Evolutionary conservation across 1,140 invertebrate genomes (phyloP), one percentile per base, ranked within the genome.

Genomic region (Nephotettix cincticeps): DNA sequence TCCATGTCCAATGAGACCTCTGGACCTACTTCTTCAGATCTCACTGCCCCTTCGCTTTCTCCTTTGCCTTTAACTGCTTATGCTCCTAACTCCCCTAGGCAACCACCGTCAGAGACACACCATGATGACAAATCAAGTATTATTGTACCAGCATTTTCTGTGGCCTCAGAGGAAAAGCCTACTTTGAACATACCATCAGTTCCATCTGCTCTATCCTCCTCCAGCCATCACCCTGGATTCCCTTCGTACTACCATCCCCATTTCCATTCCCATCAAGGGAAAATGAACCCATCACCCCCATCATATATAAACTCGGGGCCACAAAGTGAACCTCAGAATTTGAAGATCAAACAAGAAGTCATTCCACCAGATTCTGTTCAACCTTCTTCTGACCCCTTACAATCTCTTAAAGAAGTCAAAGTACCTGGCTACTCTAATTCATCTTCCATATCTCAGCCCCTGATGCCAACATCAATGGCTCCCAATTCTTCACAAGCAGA

Each of bases 281-380:
- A 73, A 23, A 66, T 74, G 9, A 71, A 75, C 45, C 40, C 72
- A 23, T 70, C 73, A 30, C 69, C 76, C 40, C 74, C 76, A 45
- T 68, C 76, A 65, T 73, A 71, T 43, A 70, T 54, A 56, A 68
- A 51, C 61, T 66, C 70, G 13, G 65, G 27, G 4, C 54, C 74
- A n/a, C 77, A 78, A 69, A 79, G 87, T 78, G 83, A 91, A 78
- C 90, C 90, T 13, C 91, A 92, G 78, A 91, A 92, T 79, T 81
- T 91, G 58, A 92, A 93, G 78, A 91, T 92, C 23, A 93, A 93
- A 79, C 89, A 92, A 78, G 91, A 92, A 82, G 84, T 89, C 1
- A 76, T 79, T 27, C 71, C 75, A 30, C 81, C 84, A 51, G 85
- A 88, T 71, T 72, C 72, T 72, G 32, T 86, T 68, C 85, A 85